Evolutionary conservation across 2,888 invertebrate genomes (phyloP).

Genomic region (Ophion slaviceki): DNA sequence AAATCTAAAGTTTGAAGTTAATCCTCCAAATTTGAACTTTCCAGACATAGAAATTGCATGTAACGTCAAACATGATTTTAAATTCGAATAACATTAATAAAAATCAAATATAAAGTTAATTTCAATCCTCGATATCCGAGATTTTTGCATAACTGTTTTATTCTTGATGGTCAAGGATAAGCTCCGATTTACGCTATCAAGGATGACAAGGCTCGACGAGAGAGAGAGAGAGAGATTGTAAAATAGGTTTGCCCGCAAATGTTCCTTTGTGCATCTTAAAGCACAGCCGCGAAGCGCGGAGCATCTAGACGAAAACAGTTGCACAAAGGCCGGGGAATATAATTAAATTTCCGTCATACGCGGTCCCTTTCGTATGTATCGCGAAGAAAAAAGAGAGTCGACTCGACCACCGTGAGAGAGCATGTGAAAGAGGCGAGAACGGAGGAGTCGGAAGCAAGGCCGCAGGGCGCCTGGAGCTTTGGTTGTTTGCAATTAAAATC

Average conservation of each 20-base stretch:
- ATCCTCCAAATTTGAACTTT: too few species aligned
- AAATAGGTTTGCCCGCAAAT: slow-evolving; percentile 16
- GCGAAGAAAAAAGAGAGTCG: slow-evolving; percentile 12
- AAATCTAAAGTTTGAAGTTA: too few species aligned
- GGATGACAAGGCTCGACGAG: neutral
- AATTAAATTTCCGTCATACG: slow-evolving; percentile 66
- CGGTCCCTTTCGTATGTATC: slow-evolving; percentile 53
- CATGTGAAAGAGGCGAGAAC: slow-evolving; percentile 1
- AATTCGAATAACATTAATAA: neutral
- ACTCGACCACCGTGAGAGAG: neutral
- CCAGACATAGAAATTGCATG: neutral
- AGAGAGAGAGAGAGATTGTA: neutral
- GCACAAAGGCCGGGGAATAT: slow-evolving; percentile 55
- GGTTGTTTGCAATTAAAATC: slow-evolving; percentile 68
- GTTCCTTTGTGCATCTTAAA: slow-evolving; percentile 34
- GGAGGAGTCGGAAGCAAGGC: slow-evolving; percentile 34
- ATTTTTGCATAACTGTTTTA: neutral
- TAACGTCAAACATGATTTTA: neutral
- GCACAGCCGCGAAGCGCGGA: slow-evolving; percentile 11
- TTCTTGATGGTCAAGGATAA: too few species aligned
- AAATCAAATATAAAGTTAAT: neutral
- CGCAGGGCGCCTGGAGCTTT: slow-evolving; percentile 43
- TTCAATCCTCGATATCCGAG: too few species aligned
- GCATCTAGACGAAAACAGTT: slow-evolving; percentile 33
- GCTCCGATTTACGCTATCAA: neutral